phyloP scores from a whole-genome alignment of 1,140 invertebrate genomes.

The Bombus consobrinus region DNA sequence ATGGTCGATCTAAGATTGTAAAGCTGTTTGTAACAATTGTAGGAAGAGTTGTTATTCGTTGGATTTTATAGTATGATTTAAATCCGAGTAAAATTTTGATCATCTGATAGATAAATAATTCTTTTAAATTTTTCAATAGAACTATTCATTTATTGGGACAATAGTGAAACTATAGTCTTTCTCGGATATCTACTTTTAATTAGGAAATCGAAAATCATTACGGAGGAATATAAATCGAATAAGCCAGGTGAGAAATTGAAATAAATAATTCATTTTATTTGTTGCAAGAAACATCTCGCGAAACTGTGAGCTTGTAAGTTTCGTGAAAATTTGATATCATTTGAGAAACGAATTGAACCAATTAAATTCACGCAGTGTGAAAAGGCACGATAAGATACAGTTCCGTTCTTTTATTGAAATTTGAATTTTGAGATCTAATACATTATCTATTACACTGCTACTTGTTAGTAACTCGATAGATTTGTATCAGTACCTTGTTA shows the following conservation, averaged over 20 bases:
- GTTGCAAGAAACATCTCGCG: not conserved
- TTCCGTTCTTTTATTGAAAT: not conserved
- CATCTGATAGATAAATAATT: not conserved
- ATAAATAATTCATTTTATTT: not conserved
- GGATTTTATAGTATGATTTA: not conserved
- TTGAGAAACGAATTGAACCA: no score
- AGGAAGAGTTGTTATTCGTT: not conserved
- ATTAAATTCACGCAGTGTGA: no score
- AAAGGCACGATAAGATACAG: no score
- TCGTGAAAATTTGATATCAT: not conserved
- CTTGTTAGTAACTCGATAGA: no score
- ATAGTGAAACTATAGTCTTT: no score
- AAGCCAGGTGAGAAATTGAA: not conserved
- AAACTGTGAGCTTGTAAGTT: no score
- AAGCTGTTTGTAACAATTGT: not conserved
- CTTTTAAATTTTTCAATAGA: no score
- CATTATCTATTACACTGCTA: no score
- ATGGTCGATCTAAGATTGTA: not conserved
- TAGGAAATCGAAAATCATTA: not conserved
- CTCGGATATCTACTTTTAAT: no score
- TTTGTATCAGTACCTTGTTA: no score
- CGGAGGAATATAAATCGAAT: not conserved
- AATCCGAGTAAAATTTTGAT: not conserved
- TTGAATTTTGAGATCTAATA: not conserved
- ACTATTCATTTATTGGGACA: no score